These are phyloP conservation scores for Phyto melanocephala DNA, from an alignment of 2,888 invertebrate species.

Conservation along the genomic window DNA sequence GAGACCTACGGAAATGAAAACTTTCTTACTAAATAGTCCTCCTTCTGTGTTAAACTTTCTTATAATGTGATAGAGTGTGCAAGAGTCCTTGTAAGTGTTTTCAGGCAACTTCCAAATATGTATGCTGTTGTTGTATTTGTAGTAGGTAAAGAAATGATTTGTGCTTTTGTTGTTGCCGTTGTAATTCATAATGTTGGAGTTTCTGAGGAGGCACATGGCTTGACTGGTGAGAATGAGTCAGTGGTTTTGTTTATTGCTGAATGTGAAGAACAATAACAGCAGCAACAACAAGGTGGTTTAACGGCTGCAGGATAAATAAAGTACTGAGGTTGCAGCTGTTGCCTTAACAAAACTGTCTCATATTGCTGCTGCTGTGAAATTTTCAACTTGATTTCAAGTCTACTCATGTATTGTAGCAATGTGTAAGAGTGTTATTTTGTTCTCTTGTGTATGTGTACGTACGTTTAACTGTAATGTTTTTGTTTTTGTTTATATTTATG, in stretches of 20 bases:
- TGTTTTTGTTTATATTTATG: not conserved
- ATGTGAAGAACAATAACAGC: not conserved
- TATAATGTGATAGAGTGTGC: not conserved
- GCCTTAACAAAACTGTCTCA: conserved; percentile 1
- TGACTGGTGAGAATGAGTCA: conserved; percentile 33
- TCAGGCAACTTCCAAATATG: not conserved
- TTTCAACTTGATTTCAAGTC: conserved; percentile 34
- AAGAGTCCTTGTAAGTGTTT: not conserved
- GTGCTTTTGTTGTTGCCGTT: conserved; percentile 41
- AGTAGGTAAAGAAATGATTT: conserved; percentile 33
- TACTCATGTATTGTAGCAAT: conserved; percentile 6
- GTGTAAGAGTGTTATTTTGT: not conserved
- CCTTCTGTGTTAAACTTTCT: not conserved
- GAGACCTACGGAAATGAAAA: not conserved
- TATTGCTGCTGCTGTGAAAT: not conserved
- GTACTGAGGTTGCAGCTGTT: conserved; percentile 61
- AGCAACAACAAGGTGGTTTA: conserved; percentile 11
- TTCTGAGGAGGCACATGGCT: not conserved
- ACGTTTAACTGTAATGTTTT: not conserved
- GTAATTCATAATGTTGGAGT: conserved; percentile 44
- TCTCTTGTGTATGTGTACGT: not conserved
- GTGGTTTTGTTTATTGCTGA: conserved; percentile 50
- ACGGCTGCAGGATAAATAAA: conserved; percentile 46
- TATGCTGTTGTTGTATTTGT: not conserved
- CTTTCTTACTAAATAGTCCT: conserved; percentile 28